Evolutionary conservation across 2,888 invertebrate genomes (phyloP).

Genomic region (Liodrosophila aerea): DNA sequence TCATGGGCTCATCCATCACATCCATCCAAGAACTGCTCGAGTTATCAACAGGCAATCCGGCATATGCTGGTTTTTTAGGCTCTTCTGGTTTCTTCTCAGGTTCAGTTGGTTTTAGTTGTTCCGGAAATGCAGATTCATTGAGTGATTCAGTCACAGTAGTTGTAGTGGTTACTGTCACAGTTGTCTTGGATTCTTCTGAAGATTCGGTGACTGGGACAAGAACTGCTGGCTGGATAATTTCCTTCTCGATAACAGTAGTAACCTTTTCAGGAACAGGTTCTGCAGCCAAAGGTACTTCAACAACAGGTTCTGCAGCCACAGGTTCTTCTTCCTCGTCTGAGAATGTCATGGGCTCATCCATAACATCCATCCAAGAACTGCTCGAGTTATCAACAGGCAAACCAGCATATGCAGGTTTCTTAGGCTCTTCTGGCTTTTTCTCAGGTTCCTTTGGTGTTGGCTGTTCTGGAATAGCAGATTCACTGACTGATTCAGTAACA

Average conservation of each 20-base stretch:
- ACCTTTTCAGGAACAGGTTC: neutral
- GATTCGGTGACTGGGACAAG: neutral
- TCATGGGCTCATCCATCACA: too few species aligned
- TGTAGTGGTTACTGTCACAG: slow-evolving; percentile 4
- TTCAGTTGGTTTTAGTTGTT: slow-evolving; percentile 4
- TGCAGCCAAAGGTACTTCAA: slow-evolving; percentile 49
- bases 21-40: too few species aligned
- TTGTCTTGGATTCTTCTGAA: slow-evolving; percentile 1
- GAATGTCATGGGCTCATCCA: slow-evolving; percentile 79
- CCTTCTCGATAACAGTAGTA: slow-evolving; percentile 6
- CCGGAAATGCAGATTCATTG: neutral
- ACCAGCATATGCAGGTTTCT: slow-evolving; percentile 65
- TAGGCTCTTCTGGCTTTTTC: slow-evolving; percentile 30
- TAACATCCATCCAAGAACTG: slow-evolving; percentile 66
- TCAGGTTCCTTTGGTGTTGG: slow-evolving; percentile 5
- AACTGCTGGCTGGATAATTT: neutral
- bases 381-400: slow-evolving; percentile 52
- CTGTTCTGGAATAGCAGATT: neutral
- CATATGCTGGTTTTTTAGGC: slow-evolving; percentile 60
- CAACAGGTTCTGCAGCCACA: neutral
- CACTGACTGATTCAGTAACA: slow-evolving; percentile 5
- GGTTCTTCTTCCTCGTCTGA: slow-evolving; percentile 62
- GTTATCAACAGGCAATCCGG: too few species aligned
- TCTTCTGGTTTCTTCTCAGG: slow-evolving; percentile 31
- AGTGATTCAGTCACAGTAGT: slow-evolving; percentile 10